Percentiles rank a stretch among this genome's conserved stretches.
Conservation (phyloP, 2,888 invertebrate genomes). For the Agapostemon virescens region DNA sequence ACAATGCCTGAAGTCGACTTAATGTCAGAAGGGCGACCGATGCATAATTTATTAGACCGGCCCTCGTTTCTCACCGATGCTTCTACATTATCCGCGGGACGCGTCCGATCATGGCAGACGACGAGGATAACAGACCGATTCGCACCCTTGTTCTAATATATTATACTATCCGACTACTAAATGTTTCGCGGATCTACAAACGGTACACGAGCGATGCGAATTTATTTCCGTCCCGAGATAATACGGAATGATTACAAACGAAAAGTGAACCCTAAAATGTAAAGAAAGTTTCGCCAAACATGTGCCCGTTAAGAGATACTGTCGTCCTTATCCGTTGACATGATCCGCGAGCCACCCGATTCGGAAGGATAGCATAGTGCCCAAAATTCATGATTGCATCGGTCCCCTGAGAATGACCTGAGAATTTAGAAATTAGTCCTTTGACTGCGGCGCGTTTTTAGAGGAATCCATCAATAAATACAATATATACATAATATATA, state of each 20-base stretch:
- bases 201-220: too few species aligned
- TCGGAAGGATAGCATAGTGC: too few species aligned
- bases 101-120: constrained; percentile 9
- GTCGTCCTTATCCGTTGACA: too few species aligned
- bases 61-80: constrained; percentile 56
- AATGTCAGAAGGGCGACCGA: constrained; percentile 73
- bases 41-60: constrained; percentile 73
- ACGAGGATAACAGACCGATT: constrained; percentile 3
- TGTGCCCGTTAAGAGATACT: too few species aligned
- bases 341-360: too few species aligned
- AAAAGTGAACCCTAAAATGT: not conserved
- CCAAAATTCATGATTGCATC: too few species aligned
- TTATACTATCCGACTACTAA: not conserved
- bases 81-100: constrained; percentile 43
- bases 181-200: not conserved
- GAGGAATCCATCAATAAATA: too few species aligned
- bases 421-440: too few species aligned
- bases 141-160: not conserved
- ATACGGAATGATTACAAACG: not conserved
- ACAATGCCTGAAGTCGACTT: constrained; percentile 67
- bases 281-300: too few species aligned
- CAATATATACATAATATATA: too few species aligned
- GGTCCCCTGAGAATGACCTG: too few species aligned
- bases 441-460: too few species aligned
- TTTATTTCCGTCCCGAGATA: not conserved